Conservation (phyloP, 2,888 invertebrate genomes). For the Hololepta plana region DNA sequence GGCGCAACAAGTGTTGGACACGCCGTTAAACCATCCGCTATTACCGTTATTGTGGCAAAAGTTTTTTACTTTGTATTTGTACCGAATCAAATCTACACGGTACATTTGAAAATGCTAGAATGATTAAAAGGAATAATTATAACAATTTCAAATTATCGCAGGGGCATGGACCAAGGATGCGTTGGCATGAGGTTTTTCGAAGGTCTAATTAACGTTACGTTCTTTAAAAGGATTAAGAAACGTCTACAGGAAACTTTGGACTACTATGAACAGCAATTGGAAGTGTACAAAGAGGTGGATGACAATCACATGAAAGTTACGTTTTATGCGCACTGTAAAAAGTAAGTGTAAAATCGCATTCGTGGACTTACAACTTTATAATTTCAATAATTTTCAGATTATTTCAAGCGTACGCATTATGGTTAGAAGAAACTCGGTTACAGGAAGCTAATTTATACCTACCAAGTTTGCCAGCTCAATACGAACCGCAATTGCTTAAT, state of each 20-base stretch:
- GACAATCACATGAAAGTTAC: too few relatives aligned
- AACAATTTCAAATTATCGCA: too few relatives aligned
- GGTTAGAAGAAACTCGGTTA: slow-evolving; percentile 63
- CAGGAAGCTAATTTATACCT: slow-evolving; percentile 47
- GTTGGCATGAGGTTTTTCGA: slow-evolving; percentile 62
- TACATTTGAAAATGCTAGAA: slow-evolving; percentile 8
- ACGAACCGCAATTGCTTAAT: slow-evolving; percentile 43
- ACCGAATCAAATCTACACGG: slow-evolving; percentile 32
- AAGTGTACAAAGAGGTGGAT: too few relatives aligned
- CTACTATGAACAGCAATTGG: too few relatives aligned
- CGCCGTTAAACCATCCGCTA: slow-evolving; percentile 47
- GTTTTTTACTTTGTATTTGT: slow-evolving; percentile 54
- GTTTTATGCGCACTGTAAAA: slow-evolving; percentile 23
- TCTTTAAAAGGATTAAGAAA: slow-evolving; percentile 50
- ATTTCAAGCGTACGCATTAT: slow-evolving; percentile 45
- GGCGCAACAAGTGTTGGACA: slow-evolving; percentile 53
- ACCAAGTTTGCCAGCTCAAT: slow-evolving; percentile 54
- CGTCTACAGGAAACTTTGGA: slow-evolving; percentile 44
- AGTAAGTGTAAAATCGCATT: slow-evolving; percentile 13
- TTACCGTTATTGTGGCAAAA: slow-evolving; percentile 57
- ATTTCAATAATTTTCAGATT: slow-evolving; percentile 24
- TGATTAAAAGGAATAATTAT: too few relatives aligned
- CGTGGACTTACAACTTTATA: slow-evolving; percentile 2
- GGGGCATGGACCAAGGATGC: slow-evolving; percentile 36
- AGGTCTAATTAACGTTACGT: slow-evolving; percentile 42